phyloP scores from a whole-genome alignment of 2,888 invertebrate species.

The Drosophila helvetica region DNA sequence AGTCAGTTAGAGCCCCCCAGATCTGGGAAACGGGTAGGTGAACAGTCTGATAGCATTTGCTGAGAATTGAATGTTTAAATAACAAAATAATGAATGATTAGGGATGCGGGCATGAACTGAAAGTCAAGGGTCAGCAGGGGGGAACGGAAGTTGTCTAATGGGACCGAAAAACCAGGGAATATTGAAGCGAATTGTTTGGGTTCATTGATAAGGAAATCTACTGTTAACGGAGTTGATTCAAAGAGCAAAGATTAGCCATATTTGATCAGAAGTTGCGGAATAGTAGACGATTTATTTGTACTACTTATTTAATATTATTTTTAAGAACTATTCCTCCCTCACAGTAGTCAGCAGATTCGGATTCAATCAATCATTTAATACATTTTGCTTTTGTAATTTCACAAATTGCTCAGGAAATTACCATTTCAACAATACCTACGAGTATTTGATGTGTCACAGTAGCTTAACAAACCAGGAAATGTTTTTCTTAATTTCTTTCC shows the following conservation, averaged over 20 bases:
- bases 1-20: conserved; percentile 52
- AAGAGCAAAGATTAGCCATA: too few species aligned
- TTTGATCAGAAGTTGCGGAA: too few species aligned
- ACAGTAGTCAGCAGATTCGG: too few species aligned
- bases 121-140: conserved; percentile 44
- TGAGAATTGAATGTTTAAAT: conserved; percentile 9
- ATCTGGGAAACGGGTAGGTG: conserved; percentile 28
- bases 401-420: neutral
- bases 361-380: neutral
- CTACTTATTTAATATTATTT: too few species aligned
- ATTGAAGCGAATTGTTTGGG: neutral
- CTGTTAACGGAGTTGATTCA: neutral
- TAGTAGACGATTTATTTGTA: too few species aligned
- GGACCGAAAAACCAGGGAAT: neutral
- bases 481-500: neutral
- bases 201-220: neutral
- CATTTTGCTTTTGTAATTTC: neutral
- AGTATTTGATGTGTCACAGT: neutral
- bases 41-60: conserved; percentile 8
- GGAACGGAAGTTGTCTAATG: conserved; percentile 26
- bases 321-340: too few species aligned
- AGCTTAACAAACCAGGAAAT: neutral
- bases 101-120: conserved; percentile 59
- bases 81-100: conserved; percentile 21
- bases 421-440: neutral